phyloP scores from a whole-genome alignment of 2,888 invertebrate genomes.

The Timandra comae region DNA sequence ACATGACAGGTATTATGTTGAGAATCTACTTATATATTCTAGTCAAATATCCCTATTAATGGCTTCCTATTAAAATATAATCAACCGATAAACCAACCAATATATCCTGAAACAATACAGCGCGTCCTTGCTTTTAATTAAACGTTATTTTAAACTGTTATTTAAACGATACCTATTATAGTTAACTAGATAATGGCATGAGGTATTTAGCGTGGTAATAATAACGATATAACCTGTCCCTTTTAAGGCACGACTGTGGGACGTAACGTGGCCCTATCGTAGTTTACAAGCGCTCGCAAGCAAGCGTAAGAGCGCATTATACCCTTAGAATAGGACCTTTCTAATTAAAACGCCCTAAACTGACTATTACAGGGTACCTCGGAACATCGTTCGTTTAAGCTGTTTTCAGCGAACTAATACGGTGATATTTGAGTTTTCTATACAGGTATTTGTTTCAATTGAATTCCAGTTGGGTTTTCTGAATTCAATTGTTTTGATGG shows the following conservation, averaged over 20 bases:
- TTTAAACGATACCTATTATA: conserved; percentile 29
- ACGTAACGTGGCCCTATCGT: conserved; percentile 44
- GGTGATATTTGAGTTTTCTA: too few relatives aligned
- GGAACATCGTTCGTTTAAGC: conserved; percentile 39
- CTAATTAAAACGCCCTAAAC: conserved; percentile 73
- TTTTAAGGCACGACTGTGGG: conserved; percentile 38
- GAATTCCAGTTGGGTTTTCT: too few relatives aligned
- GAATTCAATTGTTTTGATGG: too few relatives aligned
- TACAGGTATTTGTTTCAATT: too few relatives aligned
- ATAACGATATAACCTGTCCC: conserved; percentile 40
- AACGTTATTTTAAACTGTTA: not conserved
- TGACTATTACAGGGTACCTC: conserved; percentile 57
- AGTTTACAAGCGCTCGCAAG: conserved; percentile 60
- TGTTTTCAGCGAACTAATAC: conserved; percentile 27
- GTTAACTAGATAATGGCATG: conserved; percentile 37
- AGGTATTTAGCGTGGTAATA: conserved; percentile 46
- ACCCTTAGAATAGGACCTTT: conserved; percentile 62
- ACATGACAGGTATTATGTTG: too few relatives aligned
- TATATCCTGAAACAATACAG: not conserved
- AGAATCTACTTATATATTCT: too few relatives aligned
- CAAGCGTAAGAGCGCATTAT: conserved; percentile 62
- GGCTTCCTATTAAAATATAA: too few relatives aligned
- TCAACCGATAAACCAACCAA: too few relatives aligned
- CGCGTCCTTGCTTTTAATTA: not conserved
- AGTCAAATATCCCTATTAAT: too few relatives aligned